phyloP scores from a whole-genome alignment of 2,113 vertebrate genomes.

The Coreoperca whiteheadi region DNA sequence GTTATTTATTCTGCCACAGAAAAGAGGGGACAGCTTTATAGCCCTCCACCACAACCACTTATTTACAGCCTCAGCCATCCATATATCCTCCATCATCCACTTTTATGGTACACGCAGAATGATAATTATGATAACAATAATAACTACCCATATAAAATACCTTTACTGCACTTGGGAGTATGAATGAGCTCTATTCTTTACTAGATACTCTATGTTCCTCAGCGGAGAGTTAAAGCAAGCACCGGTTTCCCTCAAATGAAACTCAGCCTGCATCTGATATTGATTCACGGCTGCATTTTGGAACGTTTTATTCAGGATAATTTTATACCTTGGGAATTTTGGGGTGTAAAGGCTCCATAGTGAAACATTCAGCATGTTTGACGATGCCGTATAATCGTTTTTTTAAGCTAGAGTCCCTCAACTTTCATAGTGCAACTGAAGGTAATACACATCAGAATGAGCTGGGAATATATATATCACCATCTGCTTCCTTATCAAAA shows the following conservation, averaged over 20 bases:
- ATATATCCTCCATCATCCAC: constrained; percentile 71
- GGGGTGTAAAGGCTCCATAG: constrained; percentile 65
- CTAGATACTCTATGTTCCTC: constrained; percentile 50
- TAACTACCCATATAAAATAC: constrained; percentile 77
- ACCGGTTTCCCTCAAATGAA: constrained; percentile 60
- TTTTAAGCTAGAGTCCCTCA: constrained; percentile 37
- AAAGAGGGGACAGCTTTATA: constrained; percentile 70
- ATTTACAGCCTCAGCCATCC: constrained; percentile 70
- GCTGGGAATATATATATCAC: constrained; percentile 62
- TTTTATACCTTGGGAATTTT: constrained; percentile 71
- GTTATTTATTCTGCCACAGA: constrained; percentile 72
- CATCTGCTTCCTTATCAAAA: constrained; percentile 73
- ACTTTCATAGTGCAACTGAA: constrained; percentile 66
- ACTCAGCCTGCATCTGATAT: constrained; percentile 66
- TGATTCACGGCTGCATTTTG: constrained; percentile 68
- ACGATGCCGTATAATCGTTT: constrained; percentile 70
- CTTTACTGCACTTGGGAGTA: constrained; percentile 59
- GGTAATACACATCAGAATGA: constrained; percentile 65
- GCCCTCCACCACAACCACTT: constrained; percentile 58
- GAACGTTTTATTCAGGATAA: constrained; percentile 69
- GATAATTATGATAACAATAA: constrained; percentile 78
- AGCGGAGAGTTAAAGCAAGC: constrained; percentile 40
- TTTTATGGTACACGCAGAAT: constrained; percentile 67
- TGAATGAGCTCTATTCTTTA: constrained; percentile 65
- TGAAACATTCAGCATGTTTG: constrained; percentile 68